Conservation (phyloP, 2,113 vertebrate species). For the Oreochromis spilurus region DNA sequence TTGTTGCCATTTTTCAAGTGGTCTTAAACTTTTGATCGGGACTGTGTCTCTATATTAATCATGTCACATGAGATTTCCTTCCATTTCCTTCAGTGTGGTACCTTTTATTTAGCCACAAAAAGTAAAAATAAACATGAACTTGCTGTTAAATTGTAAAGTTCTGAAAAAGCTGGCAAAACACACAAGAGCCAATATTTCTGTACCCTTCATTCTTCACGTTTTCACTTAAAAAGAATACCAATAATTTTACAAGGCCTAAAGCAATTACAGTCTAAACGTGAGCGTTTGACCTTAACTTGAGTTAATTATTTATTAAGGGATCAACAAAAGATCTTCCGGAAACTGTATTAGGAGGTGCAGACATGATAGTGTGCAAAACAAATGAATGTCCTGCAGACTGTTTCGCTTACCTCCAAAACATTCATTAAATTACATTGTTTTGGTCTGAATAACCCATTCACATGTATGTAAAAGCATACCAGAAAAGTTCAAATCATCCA, state of each 20-base stretch:
- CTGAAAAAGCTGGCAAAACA: not conserved
- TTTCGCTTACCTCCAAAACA: not conserved
- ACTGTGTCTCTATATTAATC: not conserved
- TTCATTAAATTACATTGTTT: not conserved
- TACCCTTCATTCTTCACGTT: not conserved
- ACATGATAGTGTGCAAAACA: not conserved
- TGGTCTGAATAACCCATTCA: not conserved
- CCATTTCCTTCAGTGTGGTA: not conserved
- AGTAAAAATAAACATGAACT: not conserved
- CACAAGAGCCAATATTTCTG: not conserved
- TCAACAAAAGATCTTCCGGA: not conserved
- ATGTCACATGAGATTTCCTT: not conserved
- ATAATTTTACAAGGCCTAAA: not conserved
- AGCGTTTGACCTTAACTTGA: not conserved
- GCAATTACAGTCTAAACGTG: not conserved
- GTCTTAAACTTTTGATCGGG: not conserved
- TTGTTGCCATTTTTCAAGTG: not conserved
- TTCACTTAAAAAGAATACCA: not conserved
- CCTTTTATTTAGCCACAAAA: not conserved
- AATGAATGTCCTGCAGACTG: not conserved
- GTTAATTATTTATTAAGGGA: not conserved
- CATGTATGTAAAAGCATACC: not conserved
- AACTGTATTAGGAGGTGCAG: not conserved
- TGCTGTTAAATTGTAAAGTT: not conserved
- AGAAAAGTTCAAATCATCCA: not conserved